Evolutionary conservation across 2,113 vertebrate genomes (phyloP).

Genomic region (Ailuropoda melanoleuca): DNA sequence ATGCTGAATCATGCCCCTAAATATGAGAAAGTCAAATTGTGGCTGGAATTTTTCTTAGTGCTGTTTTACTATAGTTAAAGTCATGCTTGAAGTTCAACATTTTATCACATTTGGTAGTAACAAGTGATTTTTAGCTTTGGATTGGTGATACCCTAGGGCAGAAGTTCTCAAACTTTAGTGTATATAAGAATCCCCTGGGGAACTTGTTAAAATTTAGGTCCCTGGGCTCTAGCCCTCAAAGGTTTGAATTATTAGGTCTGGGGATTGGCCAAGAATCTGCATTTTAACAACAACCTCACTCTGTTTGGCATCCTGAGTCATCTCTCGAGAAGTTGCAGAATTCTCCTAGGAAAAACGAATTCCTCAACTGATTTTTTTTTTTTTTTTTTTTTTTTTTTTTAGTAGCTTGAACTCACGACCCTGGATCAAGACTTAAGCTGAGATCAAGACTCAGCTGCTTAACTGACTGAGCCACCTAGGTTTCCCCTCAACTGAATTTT

Average conservation of each 20-base stretch:
- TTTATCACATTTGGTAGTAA: slow-evolving; percentile 11
- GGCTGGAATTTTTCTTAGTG: neutral
- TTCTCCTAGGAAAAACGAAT: slow-evolving; percentile 23
- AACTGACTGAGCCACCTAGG: neutral
- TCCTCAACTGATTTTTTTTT: slow-evolving; percentile 36
- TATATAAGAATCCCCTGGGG: neutral
- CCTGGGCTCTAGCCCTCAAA: neutral
- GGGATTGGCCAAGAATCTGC: slow-evolving; percentile 33
- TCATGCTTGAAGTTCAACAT: slow-evolving; percentile 1
- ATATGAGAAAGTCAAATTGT: slow-evolving; percentile 16
- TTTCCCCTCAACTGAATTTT: slow-evolving; percentile 36
- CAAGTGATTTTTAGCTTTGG: slow-evolving; percentile 42
- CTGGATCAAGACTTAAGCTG: neutral
- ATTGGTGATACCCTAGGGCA: neutral
- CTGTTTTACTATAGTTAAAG: slow-evolving; percentile 39
- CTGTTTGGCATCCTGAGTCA: neutral
- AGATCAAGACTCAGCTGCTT: neutral
- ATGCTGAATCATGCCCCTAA: neutral
- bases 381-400: neutral
- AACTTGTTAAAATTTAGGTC: slow-evolving; percentile 67
- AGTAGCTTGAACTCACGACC: neutral
- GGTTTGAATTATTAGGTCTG: slow-evolving; percentile 32
- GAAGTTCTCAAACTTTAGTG: slow-evolving; percentile 26
- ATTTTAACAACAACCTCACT: slow-evolving; percentile 42
- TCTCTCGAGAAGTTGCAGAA: slow-evolving; percentile 12